These are phyloP conservation scores for Drosophila subquinaria DNA, from an alignment of 2,888 invertebrate species.

Conservation along the genomic window DNA sequence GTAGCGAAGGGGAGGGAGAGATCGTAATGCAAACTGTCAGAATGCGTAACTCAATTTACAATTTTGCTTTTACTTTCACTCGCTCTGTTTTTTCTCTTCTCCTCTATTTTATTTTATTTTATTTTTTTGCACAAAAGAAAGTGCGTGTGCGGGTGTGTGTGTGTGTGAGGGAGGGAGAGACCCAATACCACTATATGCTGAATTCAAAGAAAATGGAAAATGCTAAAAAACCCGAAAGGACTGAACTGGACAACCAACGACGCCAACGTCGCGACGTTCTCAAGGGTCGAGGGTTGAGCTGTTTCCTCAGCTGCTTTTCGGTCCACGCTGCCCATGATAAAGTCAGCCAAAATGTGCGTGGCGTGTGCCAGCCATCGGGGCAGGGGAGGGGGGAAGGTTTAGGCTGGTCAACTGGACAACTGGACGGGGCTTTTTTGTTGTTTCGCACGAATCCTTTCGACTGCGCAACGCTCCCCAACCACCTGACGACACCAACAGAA, in stretches of 20 bases:
- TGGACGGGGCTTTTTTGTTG: slow-evolving; percentile 66
- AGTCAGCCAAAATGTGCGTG: slow-evolving; percentile 77
- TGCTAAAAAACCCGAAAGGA: slow-evolving; percentile 71
- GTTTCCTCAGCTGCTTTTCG: slow-evolving; percentile 30
- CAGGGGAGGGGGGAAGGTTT: background rate
- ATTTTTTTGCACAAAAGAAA: slow-evolving; percentile 74
- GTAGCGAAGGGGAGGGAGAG: slow-evolving; percentile 49
- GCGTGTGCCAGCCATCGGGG: slow-evolving; percentile 49
- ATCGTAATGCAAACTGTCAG: slow-evolving; percentile 83
- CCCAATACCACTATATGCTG: slow-evolving; percentile 51
- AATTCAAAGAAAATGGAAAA: slow-evolving; percentile 81
- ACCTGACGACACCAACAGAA: slow-evolving; percentile 30
- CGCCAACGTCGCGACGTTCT: background rate
- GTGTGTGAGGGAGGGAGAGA: slow-evolving; percentile 29
- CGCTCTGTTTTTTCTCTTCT: slow-evolving; percentile 10
- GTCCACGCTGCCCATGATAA: slow-evolving; percentile 64
- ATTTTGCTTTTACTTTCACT: slow-evolving; percentile 70
- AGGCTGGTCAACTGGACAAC: slow-evolving; percentile 70
- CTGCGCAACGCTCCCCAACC: slow-evolving; percentile 25
- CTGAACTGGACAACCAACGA: slow-evolving; percentile 46
- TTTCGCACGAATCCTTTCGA: slow-evolving; percentile 79
- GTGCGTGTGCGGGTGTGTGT: slow-evolving; percentile 28
- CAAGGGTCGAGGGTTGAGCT: slow-evolving; percentile 32
- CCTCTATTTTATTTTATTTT: slow-evolving; percentile 24
- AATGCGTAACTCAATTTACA: slow-evolving; percentile 82